Evolutionary conservation across 2,113 vertebrate species (phyloP), one percentile per base, ranked within the genome.

Genomic region (Gavialis gangeticus): DNA sequence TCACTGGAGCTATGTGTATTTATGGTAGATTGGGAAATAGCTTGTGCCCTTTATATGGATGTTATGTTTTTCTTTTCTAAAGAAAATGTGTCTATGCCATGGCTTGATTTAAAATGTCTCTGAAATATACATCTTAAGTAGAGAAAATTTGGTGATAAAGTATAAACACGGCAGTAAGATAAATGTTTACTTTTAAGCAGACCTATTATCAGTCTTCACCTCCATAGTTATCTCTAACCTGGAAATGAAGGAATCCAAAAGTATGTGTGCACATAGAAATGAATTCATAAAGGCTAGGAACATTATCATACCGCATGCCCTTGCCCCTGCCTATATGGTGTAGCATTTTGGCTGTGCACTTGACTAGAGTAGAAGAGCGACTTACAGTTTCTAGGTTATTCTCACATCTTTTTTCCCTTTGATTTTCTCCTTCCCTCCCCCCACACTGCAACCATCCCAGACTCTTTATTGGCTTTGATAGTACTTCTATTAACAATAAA

Each of bases 241-340:
- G 24, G 60, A 46, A 46, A 46, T 46, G 46, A 46, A 46, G 46
- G 46, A 46, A 46, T 46, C 46, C 37, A 91, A 81, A 82, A 87
- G 64, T 76, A 1, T 91, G 55, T 69, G 58, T 94, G 87, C 60
- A 71, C 64, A 46, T n/a, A 25, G 66, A 22, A 69, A 84, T 58
- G 89, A 96, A 92, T n/a, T 62, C n/a, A 55, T 78, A 75, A 93
- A 78, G 34, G 59, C 95, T 21, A 82, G 89, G 73, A 88, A 34
- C 71, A 12, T 60, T 92, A 93, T 66, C 63, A 17, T 89, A 69
- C 67, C 84, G 57, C 75, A 46, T 84, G 62, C 62, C 60, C 69
- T 73, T 91, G 84, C 64, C 83, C 46, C 75, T 92, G 46, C 66
- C 77, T 55, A 3, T 58, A 11, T 92, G 14, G 13, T 66, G 9